Evolutionary conservation across 2,797 vertebrate species (phyloP).

Genomic region (Sciurus vulgaris): DNA sequence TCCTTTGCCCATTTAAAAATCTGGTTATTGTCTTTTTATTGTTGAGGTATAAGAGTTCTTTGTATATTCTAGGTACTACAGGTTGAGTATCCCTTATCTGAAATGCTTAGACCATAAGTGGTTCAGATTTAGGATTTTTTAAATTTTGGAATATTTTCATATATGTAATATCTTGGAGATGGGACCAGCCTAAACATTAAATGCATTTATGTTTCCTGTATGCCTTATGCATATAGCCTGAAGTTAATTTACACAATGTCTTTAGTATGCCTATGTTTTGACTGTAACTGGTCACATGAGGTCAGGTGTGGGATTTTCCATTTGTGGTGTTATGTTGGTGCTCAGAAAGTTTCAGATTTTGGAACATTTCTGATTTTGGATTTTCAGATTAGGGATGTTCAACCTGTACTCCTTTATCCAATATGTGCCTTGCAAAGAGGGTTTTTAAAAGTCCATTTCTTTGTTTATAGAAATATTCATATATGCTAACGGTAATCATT

Average conservation of each 20-base stretch:
- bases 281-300: neutral
- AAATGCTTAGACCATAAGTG: neutral
- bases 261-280: conserved; percentile 14
- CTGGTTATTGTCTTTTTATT: conserved; percentile 45
- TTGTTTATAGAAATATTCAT: conserved; percentile 47
- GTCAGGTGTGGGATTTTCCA: neutral
- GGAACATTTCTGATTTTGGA: neutral
- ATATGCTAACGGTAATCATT: conserved; percentile 23
- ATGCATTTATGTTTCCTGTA: neutral
- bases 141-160: neutral
- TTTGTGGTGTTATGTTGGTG: neutral
- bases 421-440: neutral
- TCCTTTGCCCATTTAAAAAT: conserved; percentile 44
- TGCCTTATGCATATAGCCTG: neutral
- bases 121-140: neutral
- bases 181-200: neutral
- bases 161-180: neutral
- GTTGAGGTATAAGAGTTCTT: conserved; percentile 15
- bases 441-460: conserved; percentile 21
- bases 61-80: conserved; percentile 43
- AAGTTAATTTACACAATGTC: neutral
- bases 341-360: conserved; percentile 5
- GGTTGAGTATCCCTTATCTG: neutral
- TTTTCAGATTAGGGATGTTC: conserved; percentile 13
- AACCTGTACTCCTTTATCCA: neutral